Evolutionary conservation across 2,113 vertebrate genomes (phyloP).

Genomic region (Ibidorhyncha struthersii): DNA sequence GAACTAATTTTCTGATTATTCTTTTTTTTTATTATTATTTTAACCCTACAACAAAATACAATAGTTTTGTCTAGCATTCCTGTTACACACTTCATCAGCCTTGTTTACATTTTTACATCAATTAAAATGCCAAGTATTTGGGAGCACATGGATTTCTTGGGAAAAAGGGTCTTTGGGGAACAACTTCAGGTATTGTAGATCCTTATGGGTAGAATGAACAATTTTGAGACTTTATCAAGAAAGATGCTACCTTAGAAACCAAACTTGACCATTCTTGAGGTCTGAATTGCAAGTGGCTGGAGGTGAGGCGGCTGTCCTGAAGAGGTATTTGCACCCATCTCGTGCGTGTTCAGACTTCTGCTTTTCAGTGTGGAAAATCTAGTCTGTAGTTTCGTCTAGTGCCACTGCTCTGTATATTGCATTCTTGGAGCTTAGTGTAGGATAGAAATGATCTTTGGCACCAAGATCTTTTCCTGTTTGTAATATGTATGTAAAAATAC

Average conservation of each 20-base stretch:
- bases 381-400: not conserved
- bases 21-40: not conserved
- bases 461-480: not conserved
- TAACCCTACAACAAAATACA: not conserved
- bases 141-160: not conserved
- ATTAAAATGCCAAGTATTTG: not conserved
- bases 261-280: not conserved
- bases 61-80: not conserved
- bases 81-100: not conserved
- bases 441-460: not conserved
- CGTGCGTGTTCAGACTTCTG: not conserved
- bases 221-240: not conserved
- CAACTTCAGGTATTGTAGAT: not conserved
- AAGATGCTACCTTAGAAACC: not conserved
- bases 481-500: fast-evolving
- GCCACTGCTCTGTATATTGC: not conserved
- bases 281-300: not conserved
- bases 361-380: not conserved
- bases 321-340: not conserved
- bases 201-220: not conserved
- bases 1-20: not conserved
- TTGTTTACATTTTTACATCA: not conserved
- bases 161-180: not conserved
- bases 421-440: not conserved
- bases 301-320: not conserved